Percentiles rank a stretch among this genome's conserved stretches.
phyloP scores from a whole-genome alignment of 2,888 invertebrate genomes.

The Ptilodon capucinus region DNA sequence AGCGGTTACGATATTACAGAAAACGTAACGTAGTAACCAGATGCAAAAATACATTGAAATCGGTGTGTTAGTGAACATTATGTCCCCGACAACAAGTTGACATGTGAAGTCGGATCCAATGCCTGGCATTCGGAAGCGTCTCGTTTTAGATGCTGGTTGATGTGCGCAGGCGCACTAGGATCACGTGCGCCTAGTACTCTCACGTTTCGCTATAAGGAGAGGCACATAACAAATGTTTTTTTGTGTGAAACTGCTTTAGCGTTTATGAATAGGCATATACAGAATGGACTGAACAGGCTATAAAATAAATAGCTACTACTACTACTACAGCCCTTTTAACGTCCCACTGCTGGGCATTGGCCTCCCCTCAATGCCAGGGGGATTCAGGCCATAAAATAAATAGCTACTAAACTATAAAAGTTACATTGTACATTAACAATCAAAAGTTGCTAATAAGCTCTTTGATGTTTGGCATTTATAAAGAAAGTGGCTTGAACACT shows the following conservation, averaged over 20 bases:
- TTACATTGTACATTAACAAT: background rate
- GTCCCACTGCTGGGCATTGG: too few species aligned
- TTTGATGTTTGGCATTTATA: conserved; percentile 16
- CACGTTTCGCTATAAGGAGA: background rate
- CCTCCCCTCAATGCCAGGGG: too few species aligned
- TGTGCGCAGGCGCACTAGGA: background rate
- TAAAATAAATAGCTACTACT: too few species aligned
- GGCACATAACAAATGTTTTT: too few species aligned
- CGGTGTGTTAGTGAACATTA: background rate
- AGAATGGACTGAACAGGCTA: too few species aligned
- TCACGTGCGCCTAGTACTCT: background rate
- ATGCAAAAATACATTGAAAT: background rate
- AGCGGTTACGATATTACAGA: background rate
- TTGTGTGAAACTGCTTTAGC: too few species aligned
- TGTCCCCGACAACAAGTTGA: background rate
- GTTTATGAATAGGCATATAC: too few species aligned
- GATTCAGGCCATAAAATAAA: too few species aligned
- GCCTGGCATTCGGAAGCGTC: conserved; percentile 1
- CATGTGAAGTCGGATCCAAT: background rate
- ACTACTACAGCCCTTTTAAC: too few species aligned
- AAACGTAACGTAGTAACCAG: background rate
- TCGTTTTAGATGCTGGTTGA: background rate
- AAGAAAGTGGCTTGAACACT: conserved; percentile 10
- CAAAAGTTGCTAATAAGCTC: conserved; percentile 4
- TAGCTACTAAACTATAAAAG: too few species aligned